phyloP scores from a whole-genome alignment of 2,888 invertebrate species.

The Conistra vaccinii region DNA sequence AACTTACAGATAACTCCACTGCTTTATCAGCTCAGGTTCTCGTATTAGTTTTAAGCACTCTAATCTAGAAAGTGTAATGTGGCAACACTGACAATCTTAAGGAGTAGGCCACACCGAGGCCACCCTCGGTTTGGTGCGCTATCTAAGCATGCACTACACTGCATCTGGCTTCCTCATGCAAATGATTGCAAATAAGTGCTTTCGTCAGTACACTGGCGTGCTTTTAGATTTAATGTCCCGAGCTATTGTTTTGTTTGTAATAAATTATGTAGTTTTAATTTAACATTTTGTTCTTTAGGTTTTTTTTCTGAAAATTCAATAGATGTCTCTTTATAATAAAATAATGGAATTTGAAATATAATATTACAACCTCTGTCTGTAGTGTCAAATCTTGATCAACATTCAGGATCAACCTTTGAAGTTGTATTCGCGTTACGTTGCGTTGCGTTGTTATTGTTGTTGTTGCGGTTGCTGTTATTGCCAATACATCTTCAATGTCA shows the following conservation, averaged over 20 bases:
- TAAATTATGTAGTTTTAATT: background rate
- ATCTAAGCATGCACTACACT: slow-evolving; percentile 75
- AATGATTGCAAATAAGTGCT: slow-evolving; percentile 82
- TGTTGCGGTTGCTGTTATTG: too few species aligned
- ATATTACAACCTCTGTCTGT: too few species aligned
- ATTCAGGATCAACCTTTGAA: too few species aligned
- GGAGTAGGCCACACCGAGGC: slow-evolving; percentile 67
- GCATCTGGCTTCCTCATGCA: slow-evolving; percentile 86
- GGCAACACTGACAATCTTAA: slow-evolving; percentile 56
- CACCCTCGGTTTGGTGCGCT: slow-evolving; percentile 72
- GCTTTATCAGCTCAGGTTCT: slow-evolving; percentile 2
- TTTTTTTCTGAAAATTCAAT: too few species aligned
- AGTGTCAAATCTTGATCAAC: too few species aligned
- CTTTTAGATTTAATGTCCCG: slow-evolving; percentile 44
- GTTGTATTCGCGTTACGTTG: too few species aligned
- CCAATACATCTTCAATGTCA: too few species aligned
- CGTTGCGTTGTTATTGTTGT: too few species aligned
- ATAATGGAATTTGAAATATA: too few species aligned
- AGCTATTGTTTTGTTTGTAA: slow-evolving; percentile 48
- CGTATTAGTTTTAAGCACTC: slow-evolving; percentile 54
- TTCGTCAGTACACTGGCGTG: slow-evolving; percentile 72
- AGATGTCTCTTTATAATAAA: too few species aligned
- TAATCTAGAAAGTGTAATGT: slow-evolving; percentile 70
- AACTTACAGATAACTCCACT: slow-evolving; percentile 22
- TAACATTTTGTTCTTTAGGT: too few species aligned